Evolutionary conservation across 2,888 invertebrate species (phyloP).

Genomic region (Drosophila kambysellisi): DNA sequence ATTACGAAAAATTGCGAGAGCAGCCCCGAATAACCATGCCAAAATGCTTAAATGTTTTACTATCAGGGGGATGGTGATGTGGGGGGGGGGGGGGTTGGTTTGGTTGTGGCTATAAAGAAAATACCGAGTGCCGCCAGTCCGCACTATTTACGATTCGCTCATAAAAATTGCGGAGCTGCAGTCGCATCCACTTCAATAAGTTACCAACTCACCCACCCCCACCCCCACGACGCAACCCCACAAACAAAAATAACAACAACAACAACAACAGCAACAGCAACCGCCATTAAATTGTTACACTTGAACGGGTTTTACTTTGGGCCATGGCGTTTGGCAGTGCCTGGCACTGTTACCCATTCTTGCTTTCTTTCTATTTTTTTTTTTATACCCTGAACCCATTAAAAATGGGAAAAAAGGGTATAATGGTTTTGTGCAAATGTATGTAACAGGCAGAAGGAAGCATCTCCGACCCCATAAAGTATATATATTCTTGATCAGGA

Average conservation of each 20-base stretch:
- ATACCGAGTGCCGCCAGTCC: slow-evolving; percentile 27
- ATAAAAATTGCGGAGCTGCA: slow-evolving; percentile 65
- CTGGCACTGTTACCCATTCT: slow-evolving; percentile 42
- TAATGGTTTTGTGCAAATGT: no score
- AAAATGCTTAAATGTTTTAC: slow-evolving; percentile 62
- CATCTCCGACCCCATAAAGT: no score
- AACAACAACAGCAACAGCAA: slow-evolving; percentile 66
- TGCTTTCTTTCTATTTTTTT: background rate
- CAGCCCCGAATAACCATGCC: slow-evolving; percentile 41
- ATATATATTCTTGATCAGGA: no score
- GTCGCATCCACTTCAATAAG: slow-evolving; percentile 54
- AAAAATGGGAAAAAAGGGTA: no score
- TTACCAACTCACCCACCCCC: slow-evolving; percentile 24
- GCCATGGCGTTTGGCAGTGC: slow-evolving; percentile 64
- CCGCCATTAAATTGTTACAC: slow-evolving; percentile 82
- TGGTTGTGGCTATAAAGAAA: slow-evolving; percentile 15
- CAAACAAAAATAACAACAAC: slow-evolving; percentile 31
- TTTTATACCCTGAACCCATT: no score
- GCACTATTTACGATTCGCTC: slow-evolving; percentile 67
- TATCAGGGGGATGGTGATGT: background rate
- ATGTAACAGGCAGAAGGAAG: no score
- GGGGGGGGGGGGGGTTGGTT: background rate
- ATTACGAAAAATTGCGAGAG: slow-evolving; percentile 73
- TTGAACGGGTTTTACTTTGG: slow-evolving; percentile 80
- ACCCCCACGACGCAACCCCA: background rate